Evolutionary conservation across 2,888 invertebrate species (phyloP), one percentile per base, ranked within the genome.

Genomic region (Lochmaea crataegi): DNA sequence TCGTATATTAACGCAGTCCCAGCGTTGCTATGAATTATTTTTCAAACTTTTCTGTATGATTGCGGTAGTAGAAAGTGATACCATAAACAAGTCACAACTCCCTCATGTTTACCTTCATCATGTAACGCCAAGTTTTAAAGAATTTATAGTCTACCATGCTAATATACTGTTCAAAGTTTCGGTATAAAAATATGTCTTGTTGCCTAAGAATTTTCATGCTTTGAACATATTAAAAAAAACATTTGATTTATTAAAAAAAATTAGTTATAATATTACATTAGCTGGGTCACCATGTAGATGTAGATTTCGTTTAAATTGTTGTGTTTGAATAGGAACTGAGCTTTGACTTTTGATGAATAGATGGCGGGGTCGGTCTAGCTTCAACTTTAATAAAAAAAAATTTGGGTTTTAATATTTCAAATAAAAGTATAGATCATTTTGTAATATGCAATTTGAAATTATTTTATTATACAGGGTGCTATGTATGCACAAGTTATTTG

Each of bases 71-170:
- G 61, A 61, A 68, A 72, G 64, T 64, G 68, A 70, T 75, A 72
- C 67, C 70, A 74, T 77, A 77, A 77, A 77, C 71, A 75, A 70
- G 75, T 76, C 77, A 76, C 71, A 76, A 74, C 65, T 68, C 70
- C 65, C 70, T 72, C 68, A 66, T 65, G 71, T 48, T 66, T 61
- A 63, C 65, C 12, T 70, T 32, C 32, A 7, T 68, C 71, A 75
- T 75, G 67, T 70, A 12, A 2, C 45, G 68, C 65, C 53, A 68
- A 68, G 68, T 68, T 56, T 60, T 51, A 61, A 65, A 68, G 68
- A 65, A 75, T 63, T 68, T 74, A 72, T 75, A n/a, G 63, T 57
- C 67, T 53, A n/a, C 2, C 18, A 53, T 10, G 53, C 53, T 53
- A 53, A 53, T 53, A 53, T 53, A 53, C 53, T 18, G 16, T 53